These are phyloP conservation scores for Teleopsis dalmanni DNA, from an alignment of 1,140 invertebrate genomes.

Conservation along the genomic window DNA sequence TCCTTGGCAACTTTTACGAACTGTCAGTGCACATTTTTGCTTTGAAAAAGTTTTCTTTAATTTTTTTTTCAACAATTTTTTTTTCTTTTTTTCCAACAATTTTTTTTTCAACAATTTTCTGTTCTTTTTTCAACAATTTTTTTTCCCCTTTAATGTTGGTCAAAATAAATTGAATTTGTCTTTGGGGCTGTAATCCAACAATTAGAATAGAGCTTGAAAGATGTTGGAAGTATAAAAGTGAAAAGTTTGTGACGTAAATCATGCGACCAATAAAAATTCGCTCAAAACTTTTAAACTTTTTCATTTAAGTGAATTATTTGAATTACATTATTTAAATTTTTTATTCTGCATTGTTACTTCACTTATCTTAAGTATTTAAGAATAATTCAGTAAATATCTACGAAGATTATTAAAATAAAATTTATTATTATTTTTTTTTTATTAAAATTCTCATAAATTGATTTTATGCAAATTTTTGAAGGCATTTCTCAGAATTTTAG, in stretches of 20 bases:
- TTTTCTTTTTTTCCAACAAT: neutral
- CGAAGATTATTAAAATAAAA: too few relatives aligned
- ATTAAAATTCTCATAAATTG: too few relatives aligned
- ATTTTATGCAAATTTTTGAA: too few relatives aligned
- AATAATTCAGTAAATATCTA: too few relatives aligned
- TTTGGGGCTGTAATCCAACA: conserved; percentile 6
- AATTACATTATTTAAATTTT: neutral
- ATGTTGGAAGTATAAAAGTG: neutral
- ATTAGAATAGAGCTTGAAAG: neutral
- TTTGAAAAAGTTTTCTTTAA: too few relatives aligned
- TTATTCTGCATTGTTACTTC: too few relatives aligned
- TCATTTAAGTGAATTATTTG: conserved; percentile 3
- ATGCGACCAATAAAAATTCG: conserved; percentile 5
- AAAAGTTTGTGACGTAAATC: conserved; percentile 4
- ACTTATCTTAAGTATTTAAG: too few relatives aligned
- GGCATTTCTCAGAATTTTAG: too few relatives aligned
- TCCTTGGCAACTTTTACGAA: conserved; percentile 5
- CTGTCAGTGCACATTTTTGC: conserved; percentile 8
- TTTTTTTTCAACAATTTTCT: neutral
- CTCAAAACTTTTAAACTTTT: neutral
- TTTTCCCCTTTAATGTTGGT: neutral
- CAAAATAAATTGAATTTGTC: conserved; percentile 7
- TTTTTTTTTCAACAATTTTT: neutral
- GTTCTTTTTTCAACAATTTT: neutral
- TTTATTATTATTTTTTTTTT: too few relatives aligned